Evolutionary conservation across 30 jellyfish, hydroid and myxozoan species (phyloP).

Genomic region (Pseudorhiza aurosa): DNA sequence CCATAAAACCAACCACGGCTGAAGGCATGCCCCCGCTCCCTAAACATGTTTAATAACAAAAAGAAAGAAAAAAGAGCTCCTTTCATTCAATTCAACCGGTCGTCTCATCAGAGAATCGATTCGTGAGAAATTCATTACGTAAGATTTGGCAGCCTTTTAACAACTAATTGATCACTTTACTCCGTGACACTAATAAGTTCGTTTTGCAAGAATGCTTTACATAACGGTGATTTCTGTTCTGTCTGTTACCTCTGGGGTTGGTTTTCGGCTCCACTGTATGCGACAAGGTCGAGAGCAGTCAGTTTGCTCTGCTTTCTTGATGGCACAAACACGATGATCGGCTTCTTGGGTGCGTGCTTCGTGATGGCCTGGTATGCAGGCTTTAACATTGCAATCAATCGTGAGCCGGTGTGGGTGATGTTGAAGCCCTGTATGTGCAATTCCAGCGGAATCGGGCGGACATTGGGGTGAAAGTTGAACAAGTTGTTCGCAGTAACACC

Average conservation of each 20-base stretch:
- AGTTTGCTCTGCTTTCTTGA: slow-evolving; percentile 72
- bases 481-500: slow-evolving; percentile 93
- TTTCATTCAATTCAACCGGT: too few species aligned
- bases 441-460: slow-evolving; percentile 95
- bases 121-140: too few species aligned
- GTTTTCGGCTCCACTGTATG: slow-evolving; percentile 96
- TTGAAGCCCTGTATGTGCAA: slow-evolving; percentile 94
- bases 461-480: slow-evolving; percentile 97
- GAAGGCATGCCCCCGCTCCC: too few species aligned
- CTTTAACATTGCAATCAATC: slow-evolving; percentile 92
- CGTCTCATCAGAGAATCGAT: too few species aligned
- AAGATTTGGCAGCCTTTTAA: too few species aligned
- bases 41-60: too few species aligned
- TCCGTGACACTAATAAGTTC: too few species aligned
- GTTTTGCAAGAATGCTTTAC: too few species aligned
- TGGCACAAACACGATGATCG: slow-evolving; percentile 91
- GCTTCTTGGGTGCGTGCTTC: slow-evolving; percentile 85
- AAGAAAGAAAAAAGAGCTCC: too few species aligned
- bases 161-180: too few species aligned
- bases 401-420: slow-evolving; percentile 96
- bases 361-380: slow-evolving; percentile 89
- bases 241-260: slow-evolving; percentile 85
- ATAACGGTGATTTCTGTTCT: too few species aligned
- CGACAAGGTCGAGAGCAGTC: slow-evolving; percentile 86
- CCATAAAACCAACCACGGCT: too few species aligned